A percentile compares a stretch with the other conserved stretches of the same genome.
Evolutionary conservation across 2,797 vertebrate species (phyloP).

Genomic region (Alosa sapidissima): DNA sequence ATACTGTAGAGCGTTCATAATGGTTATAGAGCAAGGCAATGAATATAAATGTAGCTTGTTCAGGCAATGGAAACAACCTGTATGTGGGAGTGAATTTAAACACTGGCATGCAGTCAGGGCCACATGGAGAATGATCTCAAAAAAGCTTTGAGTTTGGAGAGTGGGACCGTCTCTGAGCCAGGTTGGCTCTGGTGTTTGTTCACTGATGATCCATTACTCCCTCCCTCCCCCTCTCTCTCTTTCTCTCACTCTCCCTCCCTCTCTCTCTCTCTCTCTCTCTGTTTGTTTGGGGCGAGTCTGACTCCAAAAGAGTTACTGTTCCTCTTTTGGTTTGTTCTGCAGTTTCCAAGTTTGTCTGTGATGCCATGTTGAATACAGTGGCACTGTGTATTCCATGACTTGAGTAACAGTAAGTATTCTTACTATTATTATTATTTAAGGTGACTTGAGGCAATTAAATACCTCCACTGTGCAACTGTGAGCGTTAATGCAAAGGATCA

Average conservation of each 20-base stretch:
- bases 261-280: background rate
- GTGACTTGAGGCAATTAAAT: too few species aligned
- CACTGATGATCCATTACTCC: constrained; percentile 34
- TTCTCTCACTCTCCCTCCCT: too few species aligned
- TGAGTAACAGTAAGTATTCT: too few species aligned
- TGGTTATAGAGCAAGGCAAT: too few species aligned
- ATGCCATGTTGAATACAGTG: too few species aligned
- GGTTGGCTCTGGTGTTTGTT: constrained; percentile 38
- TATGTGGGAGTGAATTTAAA: constrained; percentile 32
- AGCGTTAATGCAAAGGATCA: too few species aligned
- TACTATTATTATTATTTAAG: too few species aligned
- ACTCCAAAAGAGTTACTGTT: background rate
- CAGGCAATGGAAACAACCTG: background rate
- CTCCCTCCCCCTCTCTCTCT: too few species aligned
- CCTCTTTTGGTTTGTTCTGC: background rate
- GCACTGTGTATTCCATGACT: too few species aligned
- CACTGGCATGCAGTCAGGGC: constrained; percentile 16
- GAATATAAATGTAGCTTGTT: background rate
- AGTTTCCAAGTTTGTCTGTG: background rate
- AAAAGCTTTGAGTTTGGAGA: constrained; percentile 41
- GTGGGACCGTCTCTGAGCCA: constrained; percentile 41
- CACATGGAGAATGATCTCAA: constrained; percentile 51
- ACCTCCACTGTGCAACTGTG: too few species aligned
- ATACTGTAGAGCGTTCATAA: too few species aligned
- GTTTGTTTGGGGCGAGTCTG: background rate